Evolutionary conservation across 2,888 invertebrate genomes (phyloP), one percentile per base, ranked within the genome.

Genomic region (Nebria salina): DNA sequence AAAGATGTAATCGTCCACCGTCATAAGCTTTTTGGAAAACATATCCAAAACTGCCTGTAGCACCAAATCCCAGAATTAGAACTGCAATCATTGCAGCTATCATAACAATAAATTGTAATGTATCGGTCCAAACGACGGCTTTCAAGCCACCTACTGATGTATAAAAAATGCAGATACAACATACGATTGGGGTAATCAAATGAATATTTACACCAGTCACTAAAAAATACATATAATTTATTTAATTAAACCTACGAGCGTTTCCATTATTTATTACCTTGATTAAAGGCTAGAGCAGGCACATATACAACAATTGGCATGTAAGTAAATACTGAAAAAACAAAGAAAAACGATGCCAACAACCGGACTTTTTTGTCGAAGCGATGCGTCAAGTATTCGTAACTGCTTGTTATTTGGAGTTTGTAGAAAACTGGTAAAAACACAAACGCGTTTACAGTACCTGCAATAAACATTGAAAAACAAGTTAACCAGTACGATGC

Each of bases 121-220:
- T 89, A 83, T 91, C 91, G 2, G 93, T 92, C 88, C 93, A 92
- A 4, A 93, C 92, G 4, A 94, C 92, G 1, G 93, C 93, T 85
- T 92, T 89, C 54, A 94, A 86, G 1, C 93, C 93, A 70, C 92
- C 95, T 34, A 94, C 86, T 0, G 94, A 93, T 7, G 94, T 94
- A 84, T 95, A 94, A 64, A 95, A 93, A 41, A 94, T 94, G 86
- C 95, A 95, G 1, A 93, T 90, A 1, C 92, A 88, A 84, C 94
- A 94, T 11, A 94, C 91, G 0, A 93, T 89, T 1, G 93, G 91
- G 1, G 94, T 92, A 73, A 94, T 91, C 0, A 91, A 88, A 85
- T 93, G 92, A 4, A 94, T 90, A 82, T 92, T 88, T 6, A 93
- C 90, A 15, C 93, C 93, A 42, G 94, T 94, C 6, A 94, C 95